phyloP scores from a whole-genome alignment of 2,888 invertebrate genomes.

The Pachliopta kotzebuea region DNA sequence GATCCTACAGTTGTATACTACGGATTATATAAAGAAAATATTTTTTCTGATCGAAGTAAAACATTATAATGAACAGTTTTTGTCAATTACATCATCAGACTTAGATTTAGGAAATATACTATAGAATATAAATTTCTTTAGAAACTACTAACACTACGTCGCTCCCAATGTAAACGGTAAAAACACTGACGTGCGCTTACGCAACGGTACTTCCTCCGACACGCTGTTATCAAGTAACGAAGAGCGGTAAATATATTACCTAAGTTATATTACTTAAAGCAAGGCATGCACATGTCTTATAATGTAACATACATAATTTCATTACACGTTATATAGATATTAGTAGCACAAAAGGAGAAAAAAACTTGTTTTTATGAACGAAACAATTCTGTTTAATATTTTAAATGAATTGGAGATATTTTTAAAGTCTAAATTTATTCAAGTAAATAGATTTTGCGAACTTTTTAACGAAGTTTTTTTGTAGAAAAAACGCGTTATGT shows the following conservation, averaged over 20 bases:
- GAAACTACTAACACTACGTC: slow-evolving; percentile 19
- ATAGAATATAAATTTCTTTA: slow-evolving; percentile 20
- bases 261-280: slow-evolving; percentile 18
- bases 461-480: too few species aligned
- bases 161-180: slow-evolving; percentile 23
- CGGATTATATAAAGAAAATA: too few species aligned
- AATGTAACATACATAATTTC: not conserved
- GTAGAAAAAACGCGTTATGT: not conserved
- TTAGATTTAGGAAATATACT: not conserved
- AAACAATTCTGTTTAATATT: too few species aligned
- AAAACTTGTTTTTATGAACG: too few species aligned
- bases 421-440: too few species aligned
- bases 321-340: not conserved
- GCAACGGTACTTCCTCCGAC: slow-evolving; percentile 28
- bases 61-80: not conserved
- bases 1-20: too few species aligned
- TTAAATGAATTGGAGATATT: too few species aligned
- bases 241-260: slow-evolving; percentile 23
- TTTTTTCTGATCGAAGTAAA: too few species aligned
- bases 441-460: too few species aligned
- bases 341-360: too few species aligned
- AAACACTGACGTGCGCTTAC: slow-evolving; percentile 28
- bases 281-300: slow-evolving; percentile 5
- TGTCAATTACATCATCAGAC: not conserved
- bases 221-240: slow-evolving; percentile 23